Evolutionary conservation across 2,113 vertebrate genomes (phyloP).

Genomic region (Mungos mungo): DNA sequence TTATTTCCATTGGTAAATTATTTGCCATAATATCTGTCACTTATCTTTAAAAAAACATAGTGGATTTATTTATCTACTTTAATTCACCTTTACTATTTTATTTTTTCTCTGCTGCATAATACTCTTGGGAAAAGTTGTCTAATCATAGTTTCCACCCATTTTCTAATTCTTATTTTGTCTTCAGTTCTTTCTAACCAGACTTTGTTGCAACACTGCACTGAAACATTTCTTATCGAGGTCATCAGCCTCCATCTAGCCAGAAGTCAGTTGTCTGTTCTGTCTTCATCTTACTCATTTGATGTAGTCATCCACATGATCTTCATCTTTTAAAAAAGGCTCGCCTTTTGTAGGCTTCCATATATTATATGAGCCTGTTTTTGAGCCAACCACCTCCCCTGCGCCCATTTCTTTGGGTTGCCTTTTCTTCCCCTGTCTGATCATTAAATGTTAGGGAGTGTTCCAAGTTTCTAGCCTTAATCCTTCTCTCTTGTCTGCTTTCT

Average conservation of each 20-base stretch:
- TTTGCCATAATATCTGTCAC: background rate
- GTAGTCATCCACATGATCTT: background rate
- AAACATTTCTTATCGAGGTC: constrained; percentile 15
- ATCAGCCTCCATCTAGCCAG: background rate
- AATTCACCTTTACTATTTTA: constrained; percentile 4
- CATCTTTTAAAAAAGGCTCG: background rate
- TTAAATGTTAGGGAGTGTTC: background rate
- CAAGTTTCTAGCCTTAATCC: background rate
- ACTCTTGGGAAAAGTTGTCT: background rate
- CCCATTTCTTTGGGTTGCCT: background rate
- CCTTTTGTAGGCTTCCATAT: background rate
- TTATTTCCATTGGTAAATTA: background rate
- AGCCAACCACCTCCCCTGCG: too few relatives aligned
- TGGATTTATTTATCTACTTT: background rate
- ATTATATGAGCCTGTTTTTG: background rate
- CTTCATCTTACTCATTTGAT: background rate
- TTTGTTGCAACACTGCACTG: background rate
- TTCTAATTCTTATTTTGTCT: background rate
- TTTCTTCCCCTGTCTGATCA: background rate
- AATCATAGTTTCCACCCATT: background rate
- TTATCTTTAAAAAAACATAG: background rate
- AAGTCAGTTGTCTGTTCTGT: background rate
- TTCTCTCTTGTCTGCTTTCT: background rate
- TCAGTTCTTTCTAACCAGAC: background rate
- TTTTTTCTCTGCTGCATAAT: background rate